Conservation (phyloP, 2,797 vertebrate species). For the Diceros bicornis region DNA sequence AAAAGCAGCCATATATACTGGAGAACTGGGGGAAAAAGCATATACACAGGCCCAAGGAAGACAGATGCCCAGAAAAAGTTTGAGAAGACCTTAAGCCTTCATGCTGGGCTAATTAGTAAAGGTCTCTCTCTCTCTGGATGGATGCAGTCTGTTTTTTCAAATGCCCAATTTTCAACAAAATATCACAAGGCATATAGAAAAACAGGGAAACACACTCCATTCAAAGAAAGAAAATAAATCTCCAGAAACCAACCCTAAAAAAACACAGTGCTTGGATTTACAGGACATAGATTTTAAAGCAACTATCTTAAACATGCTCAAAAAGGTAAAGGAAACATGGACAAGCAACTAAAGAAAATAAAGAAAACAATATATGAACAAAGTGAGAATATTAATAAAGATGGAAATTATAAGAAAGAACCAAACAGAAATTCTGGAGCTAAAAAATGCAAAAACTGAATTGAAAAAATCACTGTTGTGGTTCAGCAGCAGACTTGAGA, state of each 20-base stretch:
- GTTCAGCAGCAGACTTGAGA: not conserved
- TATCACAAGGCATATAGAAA: not conserved
- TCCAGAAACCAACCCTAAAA: not conserved
- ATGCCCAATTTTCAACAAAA: not conserved
- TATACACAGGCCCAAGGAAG: not conserved
- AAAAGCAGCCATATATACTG: not conserved
- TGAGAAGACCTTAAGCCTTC: not conserved
- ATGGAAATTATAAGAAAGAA: not conserved
- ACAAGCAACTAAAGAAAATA: not conserved
- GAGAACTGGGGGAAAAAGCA: not conserved
- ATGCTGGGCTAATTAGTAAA: not conserved
- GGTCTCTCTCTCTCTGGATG: not conserved
- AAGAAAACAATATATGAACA: not conserved
- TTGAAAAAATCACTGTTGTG: not conserved
- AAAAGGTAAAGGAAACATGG: not conserved
- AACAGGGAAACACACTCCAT: not conserved
- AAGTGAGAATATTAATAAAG: not conserved
- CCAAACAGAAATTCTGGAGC: not conserved
- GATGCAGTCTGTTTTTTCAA: not conserved
- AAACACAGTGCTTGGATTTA: not conserved
- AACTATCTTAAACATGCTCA: too few relatives aligned
- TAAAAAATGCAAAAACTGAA: not conserved
- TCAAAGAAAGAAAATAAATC: not conserved
- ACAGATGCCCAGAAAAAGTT: not conserved
- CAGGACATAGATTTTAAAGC: not conserved